A percentile compares a stretch with the other conserved stretches of the same genome.
phyloP scores from a whole-genome alignment of 2,113 vertebrate genomes.

The Odocoileus hemionus region DNA sequence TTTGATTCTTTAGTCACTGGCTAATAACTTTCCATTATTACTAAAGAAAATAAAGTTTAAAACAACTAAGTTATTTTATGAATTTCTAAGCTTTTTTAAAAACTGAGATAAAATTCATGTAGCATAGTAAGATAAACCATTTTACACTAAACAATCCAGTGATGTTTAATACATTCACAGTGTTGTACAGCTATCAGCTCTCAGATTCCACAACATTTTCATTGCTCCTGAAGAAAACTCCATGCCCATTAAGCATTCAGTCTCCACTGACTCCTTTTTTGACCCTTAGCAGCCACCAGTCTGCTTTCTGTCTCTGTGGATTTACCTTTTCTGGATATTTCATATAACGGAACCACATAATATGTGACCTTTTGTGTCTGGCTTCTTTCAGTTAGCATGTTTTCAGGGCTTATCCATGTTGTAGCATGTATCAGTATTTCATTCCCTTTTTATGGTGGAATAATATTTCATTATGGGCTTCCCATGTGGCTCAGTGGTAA shows the following conservation, averaged over 20 bases:
- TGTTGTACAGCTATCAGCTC: not conserved
- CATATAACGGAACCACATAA: not conserved
- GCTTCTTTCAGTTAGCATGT: not conserved
- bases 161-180: not conserved
- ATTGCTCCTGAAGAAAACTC: not conserved
- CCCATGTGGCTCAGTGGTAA: not conserved
- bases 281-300: not conserved
- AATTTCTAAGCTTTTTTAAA: not conserved
- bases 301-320: not conserved
- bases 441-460: not conserved
- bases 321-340: not conserved
- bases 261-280: too few relatives aligned
- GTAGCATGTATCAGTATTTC: not conserved
- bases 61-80: not conserved
- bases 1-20: slow-evolving; percentile 4
- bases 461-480: not conserved
- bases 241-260: not conserved
- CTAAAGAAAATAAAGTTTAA: slow-evolving; percentile 15
- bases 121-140: not conserved
- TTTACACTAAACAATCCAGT: not conserved
- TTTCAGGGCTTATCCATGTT: not conserved
- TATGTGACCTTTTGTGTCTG: not conserved
- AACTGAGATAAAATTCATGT: not conserved
- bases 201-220: not conserved
- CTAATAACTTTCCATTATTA: slow-evolving; percentile 17